Conservation (phyloP, 2,888 invertebrate genomes). For the Criorhina ranunculi region DNA sequence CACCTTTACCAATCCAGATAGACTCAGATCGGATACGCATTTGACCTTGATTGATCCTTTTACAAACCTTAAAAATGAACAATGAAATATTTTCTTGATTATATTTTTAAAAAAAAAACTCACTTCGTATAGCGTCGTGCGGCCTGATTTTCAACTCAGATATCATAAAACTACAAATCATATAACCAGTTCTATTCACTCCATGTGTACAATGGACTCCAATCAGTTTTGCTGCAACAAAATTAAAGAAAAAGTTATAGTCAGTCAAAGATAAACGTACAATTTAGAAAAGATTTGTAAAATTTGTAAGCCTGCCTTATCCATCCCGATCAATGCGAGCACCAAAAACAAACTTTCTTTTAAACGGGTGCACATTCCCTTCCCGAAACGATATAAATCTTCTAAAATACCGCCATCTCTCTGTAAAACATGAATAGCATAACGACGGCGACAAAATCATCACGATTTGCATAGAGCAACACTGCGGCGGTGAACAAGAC, state of each 20-base stretch:
- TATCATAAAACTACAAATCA: constrained; percentile 91
- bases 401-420: constrained; percentile 56
- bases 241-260: constrained; percentile 51
- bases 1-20: too few species aligned
- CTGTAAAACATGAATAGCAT: constrained; percentile 54
- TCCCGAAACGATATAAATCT: constrained; percentile 66
- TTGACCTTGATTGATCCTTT: too few species aligned
- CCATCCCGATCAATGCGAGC: constrained; percentile 31
- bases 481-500: constrained; percentile 27
- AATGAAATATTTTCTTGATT: constrained; percentile 10
- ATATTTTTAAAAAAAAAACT: constrained; percentile 43
- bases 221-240: constrained; percentile 88
- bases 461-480: constrained; percentile 51
- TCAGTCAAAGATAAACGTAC: constrained; percentile 34
- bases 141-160: constrained; percentile 86
- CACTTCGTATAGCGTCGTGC: constrained; percentile 87
- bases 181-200: constrained; percentile 91
- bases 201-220: constrained; percentile 94
- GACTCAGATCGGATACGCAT: too few species aligned
- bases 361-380: constrained; percentile 61
- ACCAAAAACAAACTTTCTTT: constrained; percentile 52
- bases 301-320: constrained; percentile 6
- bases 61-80: background rate
- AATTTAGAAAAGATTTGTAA: background rate
- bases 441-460: constrained; percentile 64